Evolutionary conservation across 2,113 vertebrate genomes (phyloP), one percentile per base, ranked within the genome.

Genomic region (Emydocephalus ijimae): DNA sequence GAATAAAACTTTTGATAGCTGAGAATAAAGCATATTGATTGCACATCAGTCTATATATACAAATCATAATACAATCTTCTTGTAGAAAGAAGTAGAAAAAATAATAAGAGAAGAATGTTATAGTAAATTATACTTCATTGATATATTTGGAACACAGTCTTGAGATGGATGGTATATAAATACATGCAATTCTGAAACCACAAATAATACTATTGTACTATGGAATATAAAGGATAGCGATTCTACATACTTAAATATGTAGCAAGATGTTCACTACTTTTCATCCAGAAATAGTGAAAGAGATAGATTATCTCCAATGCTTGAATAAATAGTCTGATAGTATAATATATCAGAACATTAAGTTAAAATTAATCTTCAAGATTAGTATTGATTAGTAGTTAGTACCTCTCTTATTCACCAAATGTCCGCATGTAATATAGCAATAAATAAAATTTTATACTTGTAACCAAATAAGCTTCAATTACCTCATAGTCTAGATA

Each of bases 1-100:
- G 97, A 95, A 99, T 96, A 95, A 99, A 98, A 95, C 98, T 98
- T 97, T 97, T 99, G 95, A 99, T 95, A 85, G 98, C 99, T 99
- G 96, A 95, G 96, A 59, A 96, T 87, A 93, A 95, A 23, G 95
- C 54, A 94, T 52, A 87, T 5, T 69, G 48, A 90, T 52, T 87
- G 61, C 24, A 50, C 14, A 86, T 89, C 4, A 89, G 12, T 59
- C 57, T 50, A 34, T 43, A 45, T 85, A 89, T 4, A 92, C 61
- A 89, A 45, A 56, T 81, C 18, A 34, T 59, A 69, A 61, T 20
- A 85, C 52, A 24, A 11, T 11, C 52, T 74, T 55, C 4, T 55
- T 61, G 55, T 26, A 3, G 23, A 26, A 45, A 92, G 59, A 55
- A 87, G 11, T 50, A 52, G 8, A 56, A 85, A 20, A 26, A 74